phyloP scores from a whole-genome alignment of 2,797 vertebrate species.

The Pelochelys cantorii region DNA sequence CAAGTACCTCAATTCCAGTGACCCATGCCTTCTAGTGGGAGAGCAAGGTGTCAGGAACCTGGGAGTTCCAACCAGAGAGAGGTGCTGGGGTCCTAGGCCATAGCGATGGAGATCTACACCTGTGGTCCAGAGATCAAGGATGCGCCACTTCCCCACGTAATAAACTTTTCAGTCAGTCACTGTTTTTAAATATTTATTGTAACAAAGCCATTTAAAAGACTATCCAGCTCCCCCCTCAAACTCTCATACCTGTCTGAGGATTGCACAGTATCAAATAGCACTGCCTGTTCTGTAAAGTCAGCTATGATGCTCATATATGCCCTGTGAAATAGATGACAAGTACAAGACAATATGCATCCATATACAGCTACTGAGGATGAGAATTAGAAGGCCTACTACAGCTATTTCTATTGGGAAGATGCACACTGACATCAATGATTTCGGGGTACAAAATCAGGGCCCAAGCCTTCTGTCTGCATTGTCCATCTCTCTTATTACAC shows the following conservation, averaged over 20 bases:
- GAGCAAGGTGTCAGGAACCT: too few relatives aligned
- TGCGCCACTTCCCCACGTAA: too few relatives aligned
- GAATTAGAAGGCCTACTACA: background rate
- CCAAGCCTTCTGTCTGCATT: background rate
- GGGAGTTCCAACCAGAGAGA: too few relatives aligned
- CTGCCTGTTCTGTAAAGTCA: background rate
- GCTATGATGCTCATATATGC: background rate
- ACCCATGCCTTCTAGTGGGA: too few relatives aligned
- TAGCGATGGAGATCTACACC: too few relatives aligned
- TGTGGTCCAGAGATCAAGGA: too few relatives aligned
- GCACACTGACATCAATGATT: background rate
- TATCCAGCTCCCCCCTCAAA: background rate
- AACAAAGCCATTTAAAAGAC: background rate
- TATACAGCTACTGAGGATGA: background rate
- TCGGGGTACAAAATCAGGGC: background rate
- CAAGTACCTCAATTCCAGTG: too few relatives aligned
- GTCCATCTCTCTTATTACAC: background rate
- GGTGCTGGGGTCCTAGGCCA: too few relatives aligned
- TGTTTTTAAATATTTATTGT: background rate
- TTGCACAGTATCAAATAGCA: background rate
- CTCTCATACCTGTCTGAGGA: background rate
- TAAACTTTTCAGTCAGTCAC: too few relatives aligned
- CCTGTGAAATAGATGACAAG: background rate
- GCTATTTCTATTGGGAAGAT: background rate
- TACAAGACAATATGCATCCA: background rate